Conservation (phyloP, 2,888 invertebrate species). For the Machimus rusticus region DNA sequence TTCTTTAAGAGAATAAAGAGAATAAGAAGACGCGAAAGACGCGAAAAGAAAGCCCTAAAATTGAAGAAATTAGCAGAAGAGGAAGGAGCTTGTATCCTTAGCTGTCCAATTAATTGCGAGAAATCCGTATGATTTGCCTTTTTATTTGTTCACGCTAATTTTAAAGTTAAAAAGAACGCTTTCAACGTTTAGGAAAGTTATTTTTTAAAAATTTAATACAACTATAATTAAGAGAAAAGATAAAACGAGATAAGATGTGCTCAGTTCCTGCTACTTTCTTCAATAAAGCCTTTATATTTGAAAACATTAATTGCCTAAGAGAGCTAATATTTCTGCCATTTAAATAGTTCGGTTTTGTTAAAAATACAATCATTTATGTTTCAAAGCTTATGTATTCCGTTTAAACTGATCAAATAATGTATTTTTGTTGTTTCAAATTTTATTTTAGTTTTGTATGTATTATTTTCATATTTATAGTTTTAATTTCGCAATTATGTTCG, state of each 20-base stretch:
- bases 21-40: constrained; percentile 61
- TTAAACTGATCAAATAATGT: background rate
- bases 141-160: background rate
- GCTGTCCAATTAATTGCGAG: constrained; percentile 57
- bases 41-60: constrained; percentile 62
- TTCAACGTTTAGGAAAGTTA: background rate
- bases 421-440: background rate
- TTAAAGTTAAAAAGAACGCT: background rate
- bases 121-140: constrained; percentile 53
- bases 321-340: background rate
- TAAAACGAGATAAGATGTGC: background rate
- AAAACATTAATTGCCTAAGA: background rate
- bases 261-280: constrained; percentile 15
- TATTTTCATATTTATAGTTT: background rate
- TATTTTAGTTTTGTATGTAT: background rate
- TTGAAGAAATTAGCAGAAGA: constrained; percentile 63
- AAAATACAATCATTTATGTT: background rate
- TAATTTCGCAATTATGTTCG: background rate
- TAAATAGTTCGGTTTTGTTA: background rate
- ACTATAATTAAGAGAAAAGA: background rate
- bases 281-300: background rate
- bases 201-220: background rate
- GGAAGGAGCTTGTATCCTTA: constrained; percentile 58
- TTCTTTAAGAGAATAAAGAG: constrained; percentile 61
- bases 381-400: background rate